Percentiles rank a stretch among this genome's conserved stretches.
Evolutionary conservation across 2,888 invertebrate species (phyloP).

Genomic region (Drosophila merina): DNA sequence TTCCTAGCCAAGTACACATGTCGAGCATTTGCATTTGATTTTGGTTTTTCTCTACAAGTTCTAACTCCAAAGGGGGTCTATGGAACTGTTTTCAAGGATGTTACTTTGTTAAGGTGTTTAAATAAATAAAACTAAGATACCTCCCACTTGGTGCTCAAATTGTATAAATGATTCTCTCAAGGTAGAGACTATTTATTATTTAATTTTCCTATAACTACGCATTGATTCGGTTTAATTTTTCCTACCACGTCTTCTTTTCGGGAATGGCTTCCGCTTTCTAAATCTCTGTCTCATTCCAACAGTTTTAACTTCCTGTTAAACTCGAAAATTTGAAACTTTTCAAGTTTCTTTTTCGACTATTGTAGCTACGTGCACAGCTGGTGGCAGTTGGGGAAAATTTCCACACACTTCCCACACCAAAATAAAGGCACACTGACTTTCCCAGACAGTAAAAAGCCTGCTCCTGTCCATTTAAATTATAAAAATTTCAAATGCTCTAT

Average conservation of each 20-base stretch:
- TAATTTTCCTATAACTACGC: not conserved
- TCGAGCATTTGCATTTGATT: constrained; percentile 42
- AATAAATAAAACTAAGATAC: not conserved
- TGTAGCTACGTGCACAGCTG: constrained; percentile 61
- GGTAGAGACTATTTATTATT: too few relatives aligned
- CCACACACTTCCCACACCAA: constrained; percentile 1
- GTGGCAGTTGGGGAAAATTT: constrained; percentile 34
- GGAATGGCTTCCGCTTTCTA: constrained; percentile 60
- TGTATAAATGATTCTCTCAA: too few relatives aligned
- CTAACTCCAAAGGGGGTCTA: not conserved
- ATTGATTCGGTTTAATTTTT: not conserved
- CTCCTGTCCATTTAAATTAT: constrained; percentile 50
- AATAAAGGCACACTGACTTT: constrained; percentile 19
- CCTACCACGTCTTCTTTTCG: not conserved
- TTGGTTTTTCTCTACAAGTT: constrained; percentile 18
- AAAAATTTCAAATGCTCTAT: constrained; percentile 71
- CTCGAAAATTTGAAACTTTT: constrained; percentile 50
- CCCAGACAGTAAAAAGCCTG: constrained; percentile 20
- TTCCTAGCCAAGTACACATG: constrained; percentile 31
- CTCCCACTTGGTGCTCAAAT: too few relatives aligned
- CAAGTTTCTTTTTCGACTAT: constrained; percentile 39
- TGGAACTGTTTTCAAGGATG: not conserved
- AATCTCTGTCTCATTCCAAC: constrained; percentile 15
- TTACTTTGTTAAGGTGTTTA: not conserved
- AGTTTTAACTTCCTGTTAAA: constrained; percentile 55